These are phyloP conservation scores for Galago senegalensis DNA, from an alignment of 2,797 vertebrate species.

Conservation along the genomic window DNA sequence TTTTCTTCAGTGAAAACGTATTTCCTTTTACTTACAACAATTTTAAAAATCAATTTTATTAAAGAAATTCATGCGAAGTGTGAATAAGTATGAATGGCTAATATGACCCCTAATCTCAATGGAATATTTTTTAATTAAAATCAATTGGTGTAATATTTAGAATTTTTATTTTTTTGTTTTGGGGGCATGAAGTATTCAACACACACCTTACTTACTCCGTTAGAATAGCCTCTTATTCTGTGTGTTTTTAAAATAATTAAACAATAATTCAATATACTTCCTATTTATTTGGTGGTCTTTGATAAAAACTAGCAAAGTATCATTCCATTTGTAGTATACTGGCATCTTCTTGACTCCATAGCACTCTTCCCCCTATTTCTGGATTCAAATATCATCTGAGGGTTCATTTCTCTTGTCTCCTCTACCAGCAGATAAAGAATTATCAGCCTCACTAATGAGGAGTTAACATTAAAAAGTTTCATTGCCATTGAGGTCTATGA, in stretches of 20 bases:
- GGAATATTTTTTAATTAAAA: conserved; percentile 10
- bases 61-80: not conserved
- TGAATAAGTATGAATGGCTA: not conserved
- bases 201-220: not conserved
- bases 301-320: not conserved
- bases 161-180: conserved; percentile 15
- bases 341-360: not conserved
- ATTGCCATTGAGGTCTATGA: not conserved
- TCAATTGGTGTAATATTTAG: not conserved
- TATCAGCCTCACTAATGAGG: not conserved
- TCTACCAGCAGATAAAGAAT: not conserved
- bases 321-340: not conserved
- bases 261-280: not conserved
- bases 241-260: not conserved
- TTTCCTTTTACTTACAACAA: conserved; percentile 29
- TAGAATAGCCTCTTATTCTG: not conserved
- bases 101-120: not conserved
- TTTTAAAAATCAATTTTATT: not conserved
- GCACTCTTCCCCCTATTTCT: not conserved
- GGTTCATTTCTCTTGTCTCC: not conserved
- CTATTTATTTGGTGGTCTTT: not conserved
- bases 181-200: not conserved
- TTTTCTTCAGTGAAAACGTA: not conserved
- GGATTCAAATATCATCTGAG: not conserved
- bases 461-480: not conserved